These are phyloP conservation scores for Scalopus aquaticus DNA, from an alignment of 2,113 vertebrate species.

Conservation along the genomic window DNA sequence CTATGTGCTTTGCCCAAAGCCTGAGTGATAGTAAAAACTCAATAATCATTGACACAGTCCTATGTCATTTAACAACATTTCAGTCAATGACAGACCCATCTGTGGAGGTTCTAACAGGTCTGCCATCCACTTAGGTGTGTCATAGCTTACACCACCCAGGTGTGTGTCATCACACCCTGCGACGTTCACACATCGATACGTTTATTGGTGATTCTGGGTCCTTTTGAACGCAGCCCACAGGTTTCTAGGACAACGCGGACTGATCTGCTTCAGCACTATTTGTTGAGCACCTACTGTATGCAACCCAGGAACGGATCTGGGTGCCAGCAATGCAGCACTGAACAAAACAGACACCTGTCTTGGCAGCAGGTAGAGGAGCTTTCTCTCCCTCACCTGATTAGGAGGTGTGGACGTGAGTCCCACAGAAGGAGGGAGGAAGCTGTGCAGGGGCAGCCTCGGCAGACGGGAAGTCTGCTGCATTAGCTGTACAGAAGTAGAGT, in stretches of 20 bases:
- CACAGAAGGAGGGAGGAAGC: background rate
- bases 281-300: background rate
- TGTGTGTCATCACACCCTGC: no score
- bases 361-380: background rate
- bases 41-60: background rate
- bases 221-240: background rate
- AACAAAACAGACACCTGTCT: background rate
- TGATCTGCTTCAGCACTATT: background rate
- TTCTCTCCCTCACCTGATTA: background rate
- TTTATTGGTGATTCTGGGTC: background rate
- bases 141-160: background rate
- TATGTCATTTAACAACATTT: background rate
- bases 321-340: background rate
- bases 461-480: background rate
- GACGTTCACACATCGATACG: no score
- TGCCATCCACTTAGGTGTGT: background rate
- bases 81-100: background rate
- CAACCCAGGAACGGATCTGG: background rate
- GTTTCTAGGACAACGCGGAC: background rate
- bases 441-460: accelerated
- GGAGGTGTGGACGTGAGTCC: background rate
- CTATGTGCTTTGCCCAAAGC: background rate
- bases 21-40: background rate
- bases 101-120: background rate
- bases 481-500: background rate